phyloP scores from a whole-genome alignment of 2,113 vertebrate species.

The Callospermophilus lateralis region DNA sequence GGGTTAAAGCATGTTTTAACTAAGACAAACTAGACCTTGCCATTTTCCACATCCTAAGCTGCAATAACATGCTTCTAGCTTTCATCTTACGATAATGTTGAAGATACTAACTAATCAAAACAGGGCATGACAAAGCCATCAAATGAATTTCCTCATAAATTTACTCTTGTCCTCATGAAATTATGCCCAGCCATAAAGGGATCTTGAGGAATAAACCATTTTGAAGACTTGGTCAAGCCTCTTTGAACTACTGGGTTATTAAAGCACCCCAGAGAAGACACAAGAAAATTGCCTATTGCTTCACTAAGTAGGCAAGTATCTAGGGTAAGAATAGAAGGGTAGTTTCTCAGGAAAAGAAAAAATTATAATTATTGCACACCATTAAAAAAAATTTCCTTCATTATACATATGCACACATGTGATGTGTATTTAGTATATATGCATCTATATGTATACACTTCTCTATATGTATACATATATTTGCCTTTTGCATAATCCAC shows the following conservation, averaged over 20 bases:
- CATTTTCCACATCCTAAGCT: background rate
- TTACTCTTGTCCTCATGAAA: background rate
- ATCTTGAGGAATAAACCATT: background rate
- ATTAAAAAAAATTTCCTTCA: background rate
- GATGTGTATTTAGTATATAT: background rate
- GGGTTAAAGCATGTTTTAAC: background rate
- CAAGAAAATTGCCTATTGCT: background rate
- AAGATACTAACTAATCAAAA: conserved; percentile 34
- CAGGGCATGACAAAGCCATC: background rate
- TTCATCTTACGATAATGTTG: conserved; percentile 26
- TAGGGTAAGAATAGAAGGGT: background rate
- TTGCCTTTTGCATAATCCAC: conserved; percentile 1
- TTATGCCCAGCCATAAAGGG: background rate
- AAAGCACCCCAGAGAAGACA: background rate
- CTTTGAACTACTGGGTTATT: background rate
- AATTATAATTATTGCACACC: background rate
- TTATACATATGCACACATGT: background rate
- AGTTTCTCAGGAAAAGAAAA: conserved; percentile 52
- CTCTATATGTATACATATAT: background rate
- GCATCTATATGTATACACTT: background rate
- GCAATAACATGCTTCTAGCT: background rate
- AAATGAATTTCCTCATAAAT: background rate
- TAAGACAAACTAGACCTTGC: background rate
- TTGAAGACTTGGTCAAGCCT: background rate
- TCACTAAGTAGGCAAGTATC: background rate